Evolutionary conservation across 1,140 invertebrate species (phyloP), one percentile per base, ranked within the genome.

Genomic region (Drepana arcuata): DNA sequence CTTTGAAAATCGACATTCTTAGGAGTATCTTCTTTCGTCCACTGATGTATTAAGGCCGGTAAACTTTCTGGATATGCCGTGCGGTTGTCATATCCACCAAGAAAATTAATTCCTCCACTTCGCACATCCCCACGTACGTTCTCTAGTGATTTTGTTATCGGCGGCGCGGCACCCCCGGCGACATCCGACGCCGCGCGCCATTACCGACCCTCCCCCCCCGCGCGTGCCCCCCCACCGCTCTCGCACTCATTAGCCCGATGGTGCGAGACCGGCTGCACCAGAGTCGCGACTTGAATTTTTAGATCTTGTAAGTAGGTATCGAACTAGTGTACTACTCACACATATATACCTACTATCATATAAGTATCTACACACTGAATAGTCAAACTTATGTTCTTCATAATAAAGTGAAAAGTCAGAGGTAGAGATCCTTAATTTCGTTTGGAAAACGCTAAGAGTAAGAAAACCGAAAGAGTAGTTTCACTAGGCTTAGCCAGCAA

Each of bases 111-210:
- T n/a, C n/a, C n/a, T n/a, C n/a, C n/a, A n/a, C n/a, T 51, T 54
- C 41, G 27, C 28, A 29, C 30, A 37, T 71, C 48, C 37, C 21
- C 14, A 41, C 43, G 44, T 54, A 55, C 62, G 55, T 69, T 71
- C 62, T 77, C 69, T 68, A 74, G 72, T 71, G 75, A 80, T 80
- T 77, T 78, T 74, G 77, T 81, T 81, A 81, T 81, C 70, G 71
- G 69, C 71, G 63, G 56, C 68, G 64, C 54, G 60, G 59, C 61
- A 53, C 75, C 74, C 63, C 73, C 70, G 64, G 71, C 75, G 73
- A 78, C 73, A 78, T 80, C 75, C 75, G 72, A 75, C 73, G 71
- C 75, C 71, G 67, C 66, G 66, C 69, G 64, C 71, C 72, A 77
- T 79, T 77, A 75, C 75, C 67, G 50, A 16, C 31, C 42, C 32